Conservation (phyloP, 2,888 invertebrate species). For the Cloeon dipterum region DNA sequence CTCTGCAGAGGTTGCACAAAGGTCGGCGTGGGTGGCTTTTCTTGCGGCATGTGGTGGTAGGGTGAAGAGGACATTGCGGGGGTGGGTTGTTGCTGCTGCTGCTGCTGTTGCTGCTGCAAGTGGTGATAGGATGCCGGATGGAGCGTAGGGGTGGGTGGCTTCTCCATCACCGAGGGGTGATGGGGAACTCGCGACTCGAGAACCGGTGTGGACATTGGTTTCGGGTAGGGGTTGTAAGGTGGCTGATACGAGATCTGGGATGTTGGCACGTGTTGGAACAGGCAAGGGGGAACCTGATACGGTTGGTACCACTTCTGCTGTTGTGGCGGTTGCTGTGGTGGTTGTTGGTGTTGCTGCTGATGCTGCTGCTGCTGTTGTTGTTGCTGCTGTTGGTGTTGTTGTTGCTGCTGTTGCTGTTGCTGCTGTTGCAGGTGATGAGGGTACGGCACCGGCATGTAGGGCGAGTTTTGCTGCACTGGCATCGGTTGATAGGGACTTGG, state of each 20-base stretch:
- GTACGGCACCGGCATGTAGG: slow-evolving; percentile 6
- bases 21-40: not conserved
- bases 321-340: no score
- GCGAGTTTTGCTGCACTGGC: not conserved
- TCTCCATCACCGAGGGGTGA: not conserved
- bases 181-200: not conserved
- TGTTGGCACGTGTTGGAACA: not conserved
- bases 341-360: no score
- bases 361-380: no score
- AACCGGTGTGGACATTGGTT: no score
- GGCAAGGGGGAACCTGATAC: not conserved
- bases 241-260: not conserved
- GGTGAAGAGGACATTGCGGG: not conserved
- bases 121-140: not conserved
- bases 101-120: not conserved
- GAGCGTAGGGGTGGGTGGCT: not conserved
- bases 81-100: not conserved
- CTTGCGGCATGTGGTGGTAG: not conserved
- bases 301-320: not conserved
- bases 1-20: no score
- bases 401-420: not conserved
- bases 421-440: no score
- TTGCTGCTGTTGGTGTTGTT: no score
- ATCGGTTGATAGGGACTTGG: slow-evolving; percentile 2
- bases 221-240: slow-evolving; percentile 1